Evolutionary conservation across 30 jellyfish, hydroid and myxozoan genomes (phyloP), one percentile per base, ranked within the genome.

Genomic region (Cassiopea andromeda): DNA sequence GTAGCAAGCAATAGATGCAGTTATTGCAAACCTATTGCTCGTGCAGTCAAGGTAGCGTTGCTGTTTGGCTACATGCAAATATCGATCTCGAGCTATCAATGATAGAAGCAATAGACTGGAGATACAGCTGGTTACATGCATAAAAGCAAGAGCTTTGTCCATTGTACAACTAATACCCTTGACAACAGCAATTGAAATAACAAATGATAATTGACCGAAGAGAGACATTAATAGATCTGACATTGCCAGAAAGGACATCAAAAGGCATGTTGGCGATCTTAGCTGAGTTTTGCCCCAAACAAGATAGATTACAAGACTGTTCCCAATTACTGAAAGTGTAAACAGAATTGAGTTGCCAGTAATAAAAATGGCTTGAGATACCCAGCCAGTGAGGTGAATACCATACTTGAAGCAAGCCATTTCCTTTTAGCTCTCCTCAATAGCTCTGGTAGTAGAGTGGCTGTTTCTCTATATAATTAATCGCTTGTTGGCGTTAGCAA

Each of bases 161-260:
- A n/a, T 15, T 1, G 84, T 60, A 60, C 97, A 89, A 1, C 78
- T 73, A 7, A 82, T 88, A 27, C 16, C 60, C 13, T 50, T 59
- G 10, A 58, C 58, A 60, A 90, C 75, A 5, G 90, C 12, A n/a
- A 90, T 86, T 38, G 78, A 75, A 18, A 67, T 61, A 74, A 66
- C 46, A 57, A 57, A 83, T 17, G 90, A 75, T 10, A 72, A 68
- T 69, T 90, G 97, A 19, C 97, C 97, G 59, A 84, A 66, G 8
- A 84, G 48, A 54, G 93, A 88, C 27, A 93, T 78, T 54, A 77
- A 1, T n/a, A 90, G 64, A 69, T 90, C 97, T 71, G 97, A 90
- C 73, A 75, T 13, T 1, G 97, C 97, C 80, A 90, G 44, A 15
- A 80, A 87, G 14, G 85, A 78, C 59, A 90, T 47, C 59, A 90